Conservation (phyloP, 2,797 vertebrate genomes). For the Paedocypris micromegethes region DNA sequence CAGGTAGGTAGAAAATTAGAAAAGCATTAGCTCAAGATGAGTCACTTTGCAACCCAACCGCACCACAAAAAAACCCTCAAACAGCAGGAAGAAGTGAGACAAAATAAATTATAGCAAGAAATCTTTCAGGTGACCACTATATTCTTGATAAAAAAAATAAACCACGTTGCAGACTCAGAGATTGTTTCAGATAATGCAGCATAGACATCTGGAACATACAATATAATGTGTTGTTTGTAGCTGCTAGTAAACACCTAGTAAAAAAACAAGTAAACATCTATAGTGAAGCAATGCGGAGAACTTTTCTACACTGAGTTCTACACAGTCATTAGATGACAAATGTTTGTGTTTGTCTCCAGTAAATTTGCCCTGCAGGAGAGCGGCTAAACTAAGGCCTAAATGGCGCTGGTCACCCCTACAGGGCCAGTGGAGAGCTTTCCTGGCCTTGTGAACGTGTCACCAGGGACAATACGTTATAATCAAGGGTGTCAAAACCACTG, state of each 20-base stretch:
- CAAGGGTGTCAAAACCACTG: constrained; percentile 68
- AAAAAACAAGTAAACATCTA: too few species aligned
- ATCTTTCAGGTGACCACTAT: constrained; percentile 9
- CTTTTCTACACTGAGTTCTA: too few species aligned
- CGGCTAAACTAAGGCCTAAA: constrained; percentile 20
- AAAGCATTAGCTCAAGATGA: constrained; percentile 21
- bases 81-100: constrained; percentile 22
- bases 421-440: constrained; percentile 44
- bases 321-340: constrained; percentile 47
- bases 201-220: too few species aligned
- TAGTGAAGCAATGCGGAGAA: too few species aligned
- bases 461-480: constrained; percentile 59
- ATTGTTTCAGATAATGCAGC: too few species aligned
- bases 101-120: constrained; percentile 2
- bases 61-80: constrained; percentile 32
- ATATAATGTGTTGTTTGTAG: too few species aligned
- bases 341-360: constrained; percentile 48
- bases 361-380: constrained; percentile 41
- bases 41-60: constrained; percentile 19
- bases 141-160: neutral
- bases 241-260: too few species aligned
- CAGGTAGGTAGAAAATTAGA: constrained; percentile 2
- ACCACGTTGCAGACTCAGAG: too few species aligned
- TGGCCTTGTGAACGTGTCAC: constrained; percentile 53
- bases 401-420: constrained; percentile 20